Percentiles rank a stretch among this genome's conserved stretches.
Conservation (phyloP, 1,140 invertebrate species). For the Zaprionus ornatus region DNA sequence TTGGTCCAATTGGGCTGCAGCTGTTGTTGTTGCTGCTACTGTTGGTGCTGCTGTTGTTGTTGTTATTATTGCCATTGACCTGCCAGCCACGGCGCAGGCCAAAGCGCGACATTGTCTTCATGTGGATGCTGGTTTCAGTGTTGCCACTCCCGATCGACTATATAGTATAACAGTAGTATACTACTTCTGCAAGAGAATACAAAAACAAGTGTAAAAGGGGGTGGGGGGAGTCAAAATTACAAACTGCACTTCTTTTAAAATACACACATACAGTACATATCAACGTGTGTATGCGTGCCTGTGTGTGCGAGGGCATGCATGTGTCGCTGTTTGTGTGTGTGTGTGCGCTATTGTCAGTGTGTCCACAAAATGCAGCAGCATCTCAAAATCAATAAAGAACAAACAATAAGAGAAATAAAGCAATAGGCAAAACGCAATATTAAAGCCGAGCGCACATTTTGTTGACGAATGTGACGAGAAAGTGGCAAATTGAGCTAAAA, state of each 20-base stretch:
- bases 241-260: slow-evolving; percentile 27
- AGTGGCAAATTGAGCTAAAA: slow-evolving; percentile 29
- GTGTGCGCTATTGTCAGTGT: slow-evolving; percentile 36
- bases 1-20: slow-evolving; percentile 51
- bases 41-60: slow-evolving; percentile 17
- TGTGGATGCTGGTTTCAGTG: slow-evolving; percentile 49
- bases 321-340: not conserved
- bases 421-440: slow-evolving; percentile 22
- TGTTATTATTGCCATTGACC: slow-evolving; percentile 65
- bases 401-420: slow-evolving; percentile 27
- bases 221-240: slow-evolving; percentile 25
- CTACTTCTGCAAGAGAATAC: slow-evolving; percentile 4
- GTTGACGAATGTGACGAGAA: slow-evolving; percentile 66
- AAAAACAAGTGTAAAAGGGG: slow-evolving; percentile 16
- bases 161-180: slow-evolving; percentile 13
- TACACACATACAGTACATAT: not conserved
- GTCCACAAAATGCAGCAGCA: slow-evolving; percentile 51
- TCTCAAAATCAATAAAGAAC: slow-evolving; percentile 53
- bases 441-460: slow-evolving; percentile 46
- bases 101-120: slow-evolving; percentile 81
- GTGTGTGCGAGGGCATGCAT: slow-evolving; percentile 6
- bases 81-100: slow-evolving; percentile 79
- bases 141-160: slow-evolving; percentile 33
- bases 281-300: slow-evolving; percentile 7
- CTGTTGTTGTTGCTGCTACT: slow-evolving; percentile 17